Conservation (phyloP, 2,797 vertebrate species). For the Manis crassicaudata region DNA sequence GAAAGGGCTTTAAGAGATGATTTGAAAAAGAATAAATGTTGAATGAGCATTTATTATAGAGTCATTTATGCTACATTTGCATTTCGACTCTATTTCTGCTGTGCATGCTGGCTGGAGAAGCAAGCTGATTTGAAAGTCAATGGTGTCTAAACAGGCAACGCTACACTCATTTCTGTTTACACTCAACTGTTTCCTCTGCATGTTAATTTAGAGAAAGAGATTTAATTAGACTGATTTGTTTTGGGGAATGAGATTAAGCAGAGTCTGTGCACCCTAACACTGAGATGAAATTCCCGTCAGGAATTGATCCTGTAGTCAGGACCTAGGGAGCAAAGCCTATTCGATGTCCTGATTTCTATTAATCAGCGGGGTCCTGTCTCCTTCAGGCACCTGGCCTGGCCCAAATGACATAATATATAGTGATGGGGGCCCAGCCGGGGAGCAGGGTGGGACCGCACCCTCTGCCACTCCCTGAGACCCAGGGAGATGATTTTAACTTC, state of each 20-base stretch:
- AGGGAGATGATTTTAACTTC: not conserved
- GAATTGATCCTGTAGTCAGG: conserved; percentile 55
- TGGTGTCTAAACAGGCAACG: conserved; percentile 83
- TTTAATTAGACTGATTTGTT: conserved; percentile 82
- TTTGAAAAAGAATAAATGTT: conserved; percentile 93
- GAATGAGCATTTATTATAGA: conserved; percentile 94
- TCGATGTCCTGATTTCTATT: conserved; percentile 26
- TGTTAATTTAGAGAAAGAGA: conserved; percentile 81
- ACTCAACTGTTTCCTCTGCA: conserved; percentile 80
- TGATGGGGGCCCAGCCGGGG: not conserved
- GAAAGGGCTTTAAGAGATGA: conserved; percentile 96
- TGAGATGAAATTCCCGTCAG: conserved; percentile 69
- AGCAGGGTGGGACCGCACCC: rapidly evolving
- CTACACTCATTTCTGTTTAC: conserved; percentile 84
- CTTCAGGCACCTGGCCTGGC: not conserved
- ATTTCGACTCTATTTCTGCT: conserved; percentile 87
- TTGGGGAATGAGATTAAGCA: conserved; percentile 77
- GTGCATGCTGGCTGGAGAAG: conserved; percentile 82
- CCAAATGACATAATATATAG: rapidly evolving
- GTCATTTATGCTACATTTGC: conserved; percentile 91
- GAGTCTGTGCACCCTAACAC: conserved; percentile 68
- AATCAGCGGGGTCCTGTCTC: not conserved
- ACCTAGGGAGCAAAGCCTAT: not conserved
- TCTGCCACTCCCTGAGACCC: not conserved
- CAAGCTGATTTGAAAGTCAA: conserved; percentile 87